A percentile compares a stretch with the other conserved stretches of the same genome.
phyloP scores from a whole-genome alignment of 2,797 vertebrate genomes.

The Anguilla marmorata region DNA sequence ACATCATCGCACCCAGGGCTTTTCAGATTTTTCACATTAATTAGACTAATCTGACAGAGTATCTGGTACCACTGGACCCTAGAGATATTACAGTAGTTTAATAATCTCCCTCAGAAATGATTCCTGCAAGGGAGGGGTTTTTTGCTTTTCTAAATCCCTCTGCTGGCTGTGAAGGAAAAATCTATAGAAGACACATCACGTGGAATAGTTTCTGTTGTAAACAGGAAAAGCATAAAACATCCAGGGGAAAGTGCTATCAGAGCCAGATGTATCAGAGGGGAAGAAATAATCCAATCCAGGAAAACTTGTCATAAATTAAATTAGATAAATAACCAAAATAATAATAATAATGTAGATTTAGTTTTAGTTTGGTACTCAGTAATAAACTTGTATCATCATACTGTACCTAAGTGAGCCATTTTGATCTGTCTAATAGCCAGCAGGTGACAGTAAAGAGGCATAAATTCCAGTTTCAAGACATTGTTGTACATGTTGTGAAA shows the following conservation, averaged over 20 bases:
- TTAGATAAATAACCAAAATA: not conserved
- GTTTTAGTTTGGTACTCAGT: not conserved
- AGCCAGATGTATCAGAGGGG: not conserved
- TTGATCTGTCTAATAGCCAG: constrained; percentile 2
- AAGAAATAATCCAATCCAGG: not conserved
- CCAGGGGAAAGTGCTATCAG: not conserved
- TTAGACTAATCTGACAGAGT: not conserved
- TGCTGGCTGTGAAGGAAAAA: not conserved
- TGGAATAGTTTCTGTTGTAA: not conserved
- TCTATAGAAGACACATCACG: not conserved
- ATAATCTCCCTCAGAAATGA: constrained; percentile 15
- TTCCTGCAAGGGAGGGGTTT: not conserved
- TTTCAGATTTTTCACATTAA: not conserved
- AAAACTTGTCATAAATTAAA: not conserved
- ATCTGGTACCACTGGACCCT: not conserved
- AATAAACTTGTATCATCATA: not conserved
- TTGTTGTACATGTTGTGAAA: too few species aligned
- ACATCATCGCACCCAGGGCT: not conserved
- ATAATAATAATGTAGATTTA: not conserved
- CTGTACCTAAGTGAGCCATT: not conserved
- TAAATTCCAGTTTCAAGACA: not conserved
- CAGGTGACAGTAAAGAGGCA: constrained; percentile 26
- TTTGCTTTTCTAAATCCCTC: not conserved
- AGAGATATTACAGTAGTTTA: not conserved
- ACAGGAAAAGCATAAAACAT: not conserved